Evolutionary conservation across 2,797 vertebrate species (phyloP), one percentile per base, ranked within the genome.

Genomic region (Octomys mimax): DNA sequence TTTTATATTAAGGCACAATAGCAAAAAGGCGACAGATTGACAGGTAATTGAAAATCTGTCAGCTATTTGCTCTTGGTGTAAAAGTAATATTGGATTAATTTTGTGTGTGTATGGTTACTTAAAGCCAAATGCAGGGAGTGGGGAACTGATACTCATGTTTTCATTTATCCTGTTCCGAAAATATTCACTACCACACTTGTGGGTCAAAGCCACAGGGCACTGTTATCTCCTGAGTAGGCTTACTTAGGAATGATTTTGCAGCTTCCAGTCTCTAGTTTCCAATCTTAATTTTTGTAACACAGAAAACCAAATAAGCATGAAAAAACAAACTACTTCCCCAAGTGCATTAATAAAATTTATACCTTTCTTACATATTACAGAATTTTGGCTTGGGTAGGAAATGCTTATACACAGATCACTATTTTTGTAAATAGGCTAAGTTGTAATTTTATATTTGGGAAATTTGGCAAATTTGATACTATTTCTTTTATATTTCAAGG

Each of bases 401-500:
- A 12, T 79, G 89, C 46, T 66, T 93, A 49, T 18, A 18, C 21
- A 61, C 79, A 2, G 33, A 31, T 46, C 26, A 84, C 42, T 80
- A 89, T 70, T 78, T 87, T n/a, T 82, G 54, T 28, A 46, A 13
- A n/a, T 31, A 80, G 6, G 26, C 3, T 57, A 70, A 77, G 64
- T 84, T 88, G 21, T 87, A 59, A 87, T 52, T n/a, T 83, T 83
- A 9, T 59, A 21, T 95, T 95, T 62, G 8, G 6, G 16, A 88
- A 90, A 78, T 11, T 42, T 42, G 42, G 42, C 42, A 77, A 16
- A 78, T 85, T 85, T 78, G 54, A 70, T 13, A 61, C 9, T 6
- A 57, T 21, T 46, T 64, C 22, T 87, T 70, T n/a, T 14, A 11
- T 31, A 0, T 62, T 71, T 84, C n/a, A 68, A 39, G 77, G 62